phyloP scores from a whole-genome alignment of 2,888 invertebrate genomes.

The Thymelicus sylvestris region DNA sequence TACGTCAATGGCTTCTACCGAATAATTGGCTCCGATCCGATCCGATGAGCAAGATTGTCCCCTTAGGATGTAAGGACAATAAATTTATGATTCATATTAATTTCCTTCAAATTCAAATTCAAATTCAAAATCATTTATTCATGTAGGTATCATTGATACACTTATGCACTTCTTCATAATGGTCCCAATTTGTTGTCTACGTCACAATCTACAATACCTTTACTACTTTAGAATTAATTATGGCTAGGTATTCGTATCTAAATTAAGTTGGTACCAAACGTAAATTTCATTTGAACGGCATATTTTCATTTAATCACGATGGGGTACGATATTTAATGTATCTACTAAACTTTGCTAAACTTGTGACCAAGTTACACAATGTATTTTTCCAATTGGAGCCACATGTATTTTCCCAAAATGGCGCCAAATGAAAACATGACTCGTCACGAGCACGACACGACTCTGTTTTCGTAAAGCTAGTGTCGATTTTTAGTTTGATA shows the following conservation, averaged over 20 bases:
- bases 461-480: not conserved
- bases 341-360: no score
- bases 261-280: not conserved
- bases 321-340: no score
- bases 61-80: not conserved
- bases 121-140: no score
- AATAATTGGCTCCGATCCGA: conserved; percentile 5
- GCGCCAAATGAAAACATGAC: no score
- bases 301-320: not conserved
- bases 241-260: conserved; percentile 6
- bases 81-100: not conserved
- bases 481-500: not conserved
- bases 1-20: conserved; percentile 21
- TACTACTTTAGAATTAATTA: conserved; percentile 19
- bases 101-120: not conserved
- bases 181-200: conserved; percentile 25
- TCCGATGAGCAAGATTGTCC: conserved; percentile 17
- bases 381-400: no score
- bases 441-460: no score
- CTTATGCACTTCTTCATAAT: no score
- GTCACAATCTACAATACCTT: conserved; percentile 2
- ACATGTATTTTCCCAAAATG: no score
- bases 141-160: no score
- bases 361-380: no score
- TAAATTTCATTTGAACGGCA: not conserved